These are phyloP conservation scores for Drosophila acutilabella DNA, from an alignment of 2,888 invertebrate genomes.

Conservation along the genomic window DNA sequence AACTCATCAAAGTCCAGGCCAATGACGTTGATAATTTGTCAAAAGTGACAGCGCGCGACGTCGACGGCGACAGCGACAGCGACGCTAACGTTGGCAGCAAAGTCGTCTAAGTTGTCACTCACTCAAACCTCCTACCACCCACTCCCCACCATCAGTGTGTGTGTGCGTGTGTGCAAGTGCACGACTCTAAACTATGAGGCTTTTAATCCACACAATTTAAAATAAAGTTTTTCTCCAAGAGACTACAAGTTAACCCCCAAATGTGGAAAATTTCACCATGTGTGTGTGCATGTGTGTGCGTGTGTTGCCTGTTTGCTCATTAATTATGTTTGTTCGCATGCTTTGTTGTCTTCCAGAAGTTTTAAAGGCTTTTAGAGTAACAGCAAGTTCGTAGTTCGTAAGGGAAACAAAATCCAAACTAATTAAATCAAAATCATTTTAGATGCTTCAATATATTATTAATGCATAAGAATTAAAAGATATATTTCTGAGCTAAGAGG, in stretches of 20 bases:
- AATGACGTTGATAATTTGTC: slow-evolving; percentile 82
- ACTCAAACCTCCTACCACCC: slow-evolving; percentile 16
- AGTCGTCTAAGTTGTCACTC: slow-evolving; percentile 53
- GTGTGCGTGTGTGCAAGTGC: slow-evolving; percentile 1
- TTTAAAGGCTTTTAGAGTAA: slow-evolving; percentile 14
- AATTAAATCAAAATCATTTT: too few relatives aligned
- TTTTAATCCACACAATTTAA: slow-evolving; percentile 78
- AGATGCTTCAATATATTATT: neutral
- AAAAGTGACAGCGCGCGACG: slow-evolving; percentile 75
- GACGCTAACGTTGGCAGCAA: slow-evolving; percentile 13
- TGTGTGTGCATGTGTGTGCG: slow-evolving; percentile 7
- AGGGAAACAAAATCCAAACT: too few relatives aligned
- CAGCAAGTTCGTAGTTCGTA: neutral
- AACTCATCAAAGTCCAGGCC: slow-evolving; percentile 78
- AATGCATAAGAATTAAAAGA: neutral
- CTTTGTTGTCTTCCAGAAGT: slow-evolving; percentile 44
- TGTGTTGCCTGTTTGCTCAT: slow-evolving; percentile 60
- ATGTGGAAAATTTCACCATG: slow-evolving; percentile 10
- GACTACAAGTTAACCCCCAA: slow-evolving; percentile 11
- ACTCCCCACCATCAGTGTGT: neutral
- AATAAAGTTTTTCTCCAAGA: slow-evolving; percentile 64
- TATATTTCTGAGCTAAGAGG: too few relatives aligned
- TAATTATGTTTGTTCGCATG: slow-evolving; percentile 64
- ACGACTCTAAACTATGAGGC: slow-evolving; percentile 66
- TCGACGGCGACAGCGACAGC: neutral